A percentile compares a stretch with the other conserved stretches of the same genome.
Conservation (phyloP, 2,113 vertebrate species). For the Vulpes lagopus region DNA sequence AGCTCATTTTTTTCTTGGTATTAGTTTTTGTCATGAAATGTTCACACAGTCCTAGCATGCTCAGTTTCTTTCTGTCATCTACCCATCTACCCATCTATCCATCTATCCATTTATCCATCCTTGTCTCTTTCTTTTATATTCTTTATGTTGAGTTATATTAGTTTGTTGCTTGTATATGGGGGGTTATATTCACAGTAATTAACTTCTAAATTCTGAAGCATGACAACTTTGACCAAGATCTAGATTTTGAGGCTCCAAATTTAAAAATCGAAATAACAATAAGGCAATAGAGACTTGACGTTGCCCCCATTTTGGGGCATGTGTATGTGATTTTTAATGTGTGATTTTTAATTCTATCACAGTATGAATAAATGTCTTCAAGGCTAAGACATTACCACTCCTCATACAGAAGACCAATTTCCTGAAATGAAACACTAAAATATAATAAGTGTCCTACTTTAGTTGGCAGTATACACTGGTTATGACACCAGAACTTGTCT, state of each 20-base stretch:
- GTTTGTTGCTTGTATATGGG: background rate
- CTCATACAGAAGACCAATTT: background rate
- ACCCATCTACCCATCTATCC: background rate
- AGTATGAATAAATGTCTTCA: conserved; percentile 12
- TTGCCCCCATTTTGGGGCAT: background rate
- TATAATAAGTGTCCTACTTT: background rate
- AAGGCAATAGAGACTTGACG: background rate
- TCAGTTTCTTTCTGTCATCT: background rate
- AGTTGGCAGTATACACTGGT: background rate
- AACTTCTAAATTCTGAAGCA: conserved; percentile 54
- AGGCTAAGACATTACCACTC: background rate
- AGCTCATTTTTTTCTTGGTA: conserved; percentile 38
- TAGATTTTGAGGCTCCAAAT: conserved; percentile 62
- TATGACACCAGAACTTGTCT: background rate
- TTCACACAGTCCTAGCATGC: conserved; percentile 77
- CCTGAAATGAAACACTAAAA: background rate
- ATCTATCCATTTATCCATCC: background rate
- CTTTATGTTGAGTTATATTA: background rate
- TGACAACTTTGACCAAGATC: conserved; percentile 63
- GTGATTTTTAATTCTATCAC: conserved; percentile 35
- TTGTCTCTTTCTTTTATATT: conserved; percentile 28
- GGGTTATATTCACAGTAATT: background rate
- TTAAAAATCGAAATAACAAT: conserved; percentile 4
- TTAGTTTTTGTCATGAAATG: conserved; percentile 74
- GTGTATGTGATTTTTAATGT: background rate